Percentiles rank a stretch among this genome's conserved stretches.
Conservation (phyloP, 2,888 invertebrate species). For the Myathropa florea region DNA sequence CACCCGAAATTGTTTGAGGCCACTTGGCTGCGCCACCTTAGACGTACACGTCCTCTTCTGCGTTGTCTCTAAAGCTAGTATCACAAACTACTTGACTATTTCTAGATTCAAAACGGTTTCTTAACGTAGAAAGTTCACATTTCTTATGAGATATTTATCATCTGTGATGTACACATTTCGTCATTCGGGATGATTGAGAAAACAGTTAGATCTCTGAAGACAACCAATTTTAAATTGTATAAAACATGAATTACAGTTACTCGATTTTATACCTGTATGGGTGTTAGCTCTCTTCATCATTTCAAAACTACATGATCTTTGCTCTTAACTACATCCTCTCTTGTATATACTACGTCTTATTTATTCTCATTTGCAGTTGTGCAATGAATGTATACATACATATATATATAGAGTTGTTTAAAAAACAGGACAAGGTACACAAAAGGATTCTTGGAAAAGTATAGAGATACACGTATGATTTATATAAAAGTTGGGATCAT, state of each 20-base stretch:
- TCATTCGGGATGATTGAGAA: conserved; percentile 11
- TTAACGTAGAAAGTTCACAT: neutral
- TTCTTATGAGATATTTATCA: neutral
- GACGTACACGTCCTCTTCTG: too few relatives aligned
- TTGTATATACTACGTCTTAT: conserved; percentile 40
- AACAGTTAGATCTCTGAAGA: conserved; percentile 8
- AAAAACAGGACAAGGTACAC: conserved; percentile 44
- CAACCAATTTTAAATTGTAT: conserved; percentile 38
- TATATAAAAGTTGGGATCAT: conserved; percentile 15
- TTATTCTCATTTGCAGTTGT: conserved; percentile 63
- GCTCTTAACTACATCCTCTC: conserved; percentile 38
- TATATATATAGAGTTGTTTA: neutral
- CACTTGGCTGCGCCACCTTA: too few relatives aligned
- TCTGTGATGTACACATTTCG: neutral
- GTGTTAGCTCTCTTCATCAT: conserved; percentile 7
- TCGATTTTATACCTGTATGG: conserved; percentile 33
- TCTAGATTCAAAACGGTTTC: neutral
- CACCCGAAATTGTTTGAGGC: too few relatives aligned
- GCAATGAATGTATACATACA: conserved; percentile 39
- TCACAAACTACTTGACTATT: neutral
- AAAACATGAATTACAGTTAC: conserved; percentile 44
- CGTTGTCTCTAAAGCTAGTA: too few relatives aligned
- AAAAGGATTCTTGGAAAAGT: conserved; percentile 55
- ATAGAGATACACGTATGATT: conserved; percentile 18
- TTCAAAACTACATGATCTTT: conserved; percentile 33